A percentile compares a stretch with the other conserved stretches of the same genome.
Evolutionary conservation across 2,113 vertebrate species (phyloP).

Genomic region (Megaceryle maxima): DNA sequence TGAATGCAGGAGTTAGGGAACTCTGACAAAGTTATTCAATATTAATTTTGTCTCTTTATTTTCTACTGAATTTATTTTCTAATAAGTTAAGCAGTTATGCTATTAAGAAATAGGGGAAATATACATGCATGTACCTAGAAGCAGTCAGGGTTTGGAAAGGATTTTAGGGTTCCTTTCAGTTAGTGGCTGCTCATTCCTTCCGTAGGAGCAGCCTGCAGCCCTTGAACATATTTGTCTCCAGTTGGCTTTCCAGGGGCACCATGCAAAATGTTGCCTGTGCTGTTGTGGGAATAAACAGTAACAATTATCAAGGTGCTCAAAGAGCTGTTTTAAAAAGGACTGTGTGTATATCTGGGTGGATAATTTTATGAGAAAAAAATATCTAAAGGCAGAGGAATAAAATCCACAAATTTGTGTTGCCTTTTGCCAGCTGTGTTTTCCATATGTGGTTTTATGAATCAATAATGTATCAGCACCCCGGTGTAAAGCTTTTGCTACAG

Average conservation of each 20-base stretch:
- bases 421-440: conserved; percentile 28
- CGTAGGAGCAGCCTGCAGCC: not conserved
- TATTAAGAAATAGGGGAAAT: not conserved
- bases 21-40: not conserved
- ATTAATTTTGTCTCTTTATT: not conserved
- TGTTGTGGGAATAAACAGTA: not conserved
- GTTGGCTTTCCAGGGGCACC: not conserved
- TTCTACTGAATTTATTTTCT: not conserved
- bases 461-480: conserved; percentile 39
- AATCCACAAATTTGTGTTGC: not conserved
- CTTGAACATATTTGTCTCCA: not conserved
- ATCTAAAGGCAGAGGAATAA: not conserved
- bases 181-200: not conserved
- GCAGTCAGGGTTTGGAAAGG: not conserved
- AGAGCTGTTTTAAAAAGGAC: not conserved
- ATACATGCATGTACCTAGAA: not conserved
- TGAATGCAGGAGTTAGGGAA: not conserved
- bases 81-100: not conserved
- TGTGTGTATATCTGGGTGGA: not conserved
- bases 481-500: conserved; percentile 60
- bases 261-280: not conserved
- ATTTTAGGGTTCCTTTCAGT: not conserved
- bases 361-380: not conserved
- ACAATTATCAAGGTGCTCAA: not conserved
- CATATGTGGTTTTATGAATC: conserved; percentile 22